Evolutionary conservation across 2,113 vertebrate species (phyloP).

Genomic region (Gymnocephalus cernua): DNA sequence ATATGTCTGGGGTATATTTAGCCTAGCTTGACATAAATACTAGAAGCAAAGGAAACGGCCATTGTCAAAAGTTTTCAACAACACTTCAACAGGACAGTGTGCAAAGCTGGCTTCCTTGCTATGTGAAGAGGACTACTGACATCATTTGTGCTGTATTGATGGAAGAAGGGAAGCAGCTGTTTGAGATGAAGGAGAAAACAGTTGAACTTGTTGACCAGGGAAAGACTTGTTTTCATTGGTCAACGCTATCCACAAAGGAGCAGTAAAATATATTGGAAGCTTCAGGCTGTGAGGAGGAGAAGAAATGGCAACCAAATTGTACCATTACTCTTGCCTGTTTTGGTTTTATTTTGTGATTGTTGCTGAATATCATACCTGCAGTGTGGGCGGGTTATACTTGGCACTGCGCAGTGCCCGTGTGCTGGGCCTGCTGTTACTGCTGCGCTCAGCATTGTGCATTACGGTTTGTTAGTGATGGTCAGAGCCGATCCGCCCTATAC

Average conservation of each 20-base stretch:
- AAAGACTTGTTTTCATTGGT: constrained; percentile 35
- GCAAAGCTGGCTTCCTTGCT: neutral
- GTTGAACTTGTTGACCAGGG: constrained; percentile 50
- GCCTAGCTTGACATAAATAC: neutral
- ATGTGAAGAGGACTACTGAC: neutral
- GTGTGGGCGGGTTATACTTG: constrained; percentile 34
- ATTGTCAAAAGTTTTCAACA: neutral
- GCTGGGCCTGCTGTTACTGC: constrained; percentile 42
- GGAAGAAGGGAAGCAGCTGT: constrained; percentile 38
- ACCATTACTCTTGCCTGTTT: constrained; percentile 10
- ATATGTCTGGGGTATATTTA: constrained; percentile 4
- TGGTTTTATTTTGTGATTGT: constrained; percentile 35
- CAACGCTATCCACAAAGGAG: constrained; percentile 20
- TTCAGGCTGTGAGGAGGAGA: neutral
- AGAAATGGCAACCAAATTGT: constrained; percentile 1
- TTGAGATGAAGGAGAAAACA: constrained; percentile 26
- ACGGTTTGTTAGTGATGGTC: constrained; percentile 24
- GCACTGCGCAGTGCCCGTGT: constrained; percentile 26
- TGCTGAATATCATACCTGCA: constrained; percentile 34
- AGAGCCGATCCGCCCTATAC: no score
- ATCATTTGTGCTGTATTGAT: neutral
- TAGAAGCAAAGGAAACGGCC: neutral
- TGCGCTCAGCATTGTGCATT: constrained; percentile 42
- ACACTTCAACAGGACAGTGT: neutral
- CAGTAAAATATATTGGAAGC: constrained; percentile 19